Percentiles rank a stretch among this genome's conserved stretches.
These are phyloP conservation scores for Nematolebias whitei DNA, from an alignment of 2,113 vertebrate species.

Conservation along the genomic window DNA sequence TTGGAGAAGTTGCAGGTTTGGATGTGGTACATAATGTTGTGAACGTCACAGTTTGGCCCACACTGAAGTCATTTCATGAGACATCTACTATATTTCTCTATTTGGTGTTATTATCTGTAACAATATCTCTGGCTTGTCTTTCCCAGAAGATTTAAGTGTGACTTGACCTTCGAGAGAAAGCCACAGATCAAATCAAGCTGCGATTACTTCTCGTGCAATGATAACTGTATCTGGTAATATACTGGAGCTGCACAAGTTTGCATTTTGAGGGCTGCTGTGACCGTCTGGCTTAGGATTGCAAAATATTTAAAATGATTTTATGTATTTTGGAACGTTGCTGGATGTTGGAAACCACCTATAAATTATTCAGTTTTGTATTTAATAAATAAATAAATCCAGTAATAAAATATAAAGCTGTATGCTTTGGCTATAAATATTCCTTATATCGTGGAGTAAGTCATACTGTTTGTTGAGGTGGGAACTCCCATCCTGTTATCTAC, in stretches of 20 bases:
- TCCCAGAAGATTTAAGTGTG: conserved; percentile 35
- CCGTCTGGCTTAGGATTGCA: not conserved
- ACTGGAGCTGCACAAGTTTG: not conserved
- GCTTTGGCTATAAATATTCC: too few species aligned
- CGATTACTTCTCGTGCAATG: conserved; percentile 18
- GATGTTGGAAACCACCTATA: not conserved
- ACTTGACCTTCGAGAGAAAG: conserved; percentile 12
- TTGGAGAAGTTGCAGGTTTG: conserved; percentile 52
- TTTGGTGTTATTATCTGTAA: conserved; percentile 57
- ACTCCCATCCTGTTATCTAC: not conserved
- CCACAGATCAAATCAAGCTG: conserved; percentile 8
- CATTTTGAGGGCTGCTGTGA: not conserved
- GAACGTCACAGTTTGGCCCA: conserved; percentile 40
- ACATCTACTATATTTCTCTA: conserved; percentile 54
- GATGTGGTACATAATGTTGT: conserved; percentile 52
- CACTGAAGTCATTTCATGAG: conserved; percentile 61
- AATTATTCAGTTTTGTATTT: too few species aligned
- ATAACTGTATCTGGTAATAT: not conserved
- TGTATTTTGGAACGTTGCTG: not conserved
- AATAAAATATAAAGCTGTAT: not conserved
- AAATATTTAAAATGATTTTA: conserved; percentile 6
- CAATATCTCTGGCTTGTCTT: conserved; percentile 37
- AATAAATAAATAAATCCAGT: not conserved
- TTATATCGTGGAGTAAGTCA: too few species aligned
- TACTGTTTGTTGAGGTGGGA: not conserved